A percentile compares a stretch with the other conserved stretches of the same genome.
These are phyloP conservation scores for Agonopterix subpropinquella DNA, from an alignment of 2,888 invertebrate genomes.

Conservation along the genomic window DNA sequence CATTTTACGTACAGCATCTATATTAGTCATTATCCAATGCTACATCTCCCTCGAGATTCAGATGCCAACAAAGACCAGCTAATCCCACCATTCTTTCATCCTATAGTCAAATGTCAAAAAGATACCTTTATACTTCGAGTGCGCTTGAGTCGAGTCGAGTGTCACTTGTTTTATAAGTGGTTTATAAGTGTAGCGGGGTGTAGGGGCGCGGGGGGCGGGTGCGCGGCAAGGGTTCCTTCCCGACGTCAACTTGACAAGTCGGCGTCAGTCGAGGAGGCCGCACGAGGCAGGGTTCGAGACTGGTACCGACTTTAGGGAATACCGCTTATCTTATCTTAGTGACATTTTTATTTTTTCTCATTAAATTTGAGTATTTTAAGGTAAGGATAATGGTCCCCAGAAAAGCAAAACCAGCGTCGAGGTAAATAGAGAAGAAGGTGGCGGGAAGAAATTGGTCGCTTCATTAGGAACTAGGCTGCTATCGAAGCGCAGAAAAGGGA, in stretches of 20 bases:
- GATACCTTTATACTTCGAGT: constrained; percentile 34
- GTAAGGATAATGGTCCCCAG: too few relatives aligned
- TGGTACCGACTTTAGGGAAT: constrained; percentile 56
- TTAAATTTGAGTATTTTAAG: not conserved
- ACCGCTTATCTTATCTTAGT: constrained; percentile 39
- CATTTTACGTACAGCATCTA: not conserved
- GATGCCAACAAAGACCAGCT: not conserved
- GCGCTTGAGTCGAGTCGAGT: constrained; percentile 27
- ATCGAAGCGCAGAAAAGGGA: too few relatives aligned
- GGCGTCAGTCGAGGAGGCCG: constrained; percentile 48
- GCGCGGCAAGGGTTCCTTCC: constrained; percentile 41
- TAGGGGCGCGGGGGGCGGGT: constrained; percentile 15
- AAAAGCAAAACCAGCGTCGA: too few relatives aligned
- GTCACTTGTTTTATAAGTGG: constrained; percentile 15
- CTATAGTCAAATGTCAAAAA: constrained; percentile 32
- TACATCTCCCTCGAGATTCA: not conserved
- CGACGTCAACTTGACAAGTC: constrained; percentile 65
- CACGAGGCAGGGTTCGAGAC: constrained; percentile 58
- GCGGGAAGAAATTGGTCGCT: too few relatives aligned
- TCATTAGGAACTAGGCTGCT: too few relatives aligned
- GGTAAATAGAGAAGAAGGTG: too few relatives aligned
- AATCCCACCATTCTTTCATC: constrained; percentile 15
- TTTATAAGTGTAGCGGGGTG: constrained; percentile 18
- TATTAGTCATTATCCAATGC: not conserved
- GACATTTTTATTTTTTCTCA: constrained; percentile 8